Percentiles rank a stretch among this genome's conserved stretches.
Evolutionary conservation across 2,797 vertebrate genomes (phyloP).

Genomic region (Perodicticus potto): DNA sequence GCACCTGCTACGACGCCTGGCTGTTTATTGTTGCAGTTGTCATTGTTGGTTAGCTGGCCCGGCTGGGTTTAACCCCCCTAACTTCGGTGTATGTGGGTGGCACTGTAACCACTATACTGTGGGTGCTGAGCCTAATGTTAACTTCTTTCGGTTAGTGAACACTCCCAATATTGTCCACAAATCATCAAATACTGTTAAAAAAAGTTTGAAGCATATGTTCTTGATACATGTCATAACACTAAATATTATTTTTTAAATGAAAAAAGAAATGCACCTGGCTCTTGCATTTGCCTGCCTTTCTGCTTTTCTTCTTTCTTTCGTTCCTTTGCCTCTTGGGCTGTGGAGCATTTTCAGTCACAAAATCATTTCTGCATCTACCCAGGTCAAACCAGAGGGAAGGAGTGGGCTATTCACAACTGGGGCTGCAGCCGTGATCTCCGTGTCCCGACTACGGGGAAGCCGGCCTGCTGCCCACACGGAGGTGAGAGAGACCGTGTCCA

Average conservation of each 20-base stretch:
- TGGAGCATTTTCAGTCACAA: neutral
- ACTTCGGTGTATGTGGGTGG: no score
- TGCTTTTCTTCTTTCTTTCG: neutral
- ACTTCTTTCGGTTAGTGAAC: neutral
- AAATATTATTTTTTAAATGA: neutral
- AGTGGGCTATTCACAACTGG: neutral
- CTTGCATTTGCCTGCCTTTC: no score
- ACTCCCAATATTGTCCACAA: neutral
- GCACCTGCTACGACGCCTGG: rapidly evolving
- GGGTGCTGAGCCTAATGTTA: neutral
- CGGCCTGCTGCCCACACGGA: no score
- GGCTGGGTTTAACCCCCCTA: no score
- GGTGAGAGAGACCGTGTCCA: no score
- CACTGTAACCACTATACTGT: no score
- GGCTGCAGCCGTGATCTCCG: neutral
- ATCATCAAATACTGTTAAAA: neutral
- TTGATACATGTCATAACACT: neutral
- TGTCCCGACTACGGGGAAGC: neutral
- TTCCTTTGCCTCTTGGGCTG: neutral
- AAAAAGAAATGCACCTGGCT: neutral
- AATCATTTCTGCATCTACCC: neutral
- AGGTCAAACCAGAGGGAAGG: neutral
- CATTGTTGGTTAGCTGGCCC: no score
- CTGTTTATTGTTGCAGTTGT: no score
- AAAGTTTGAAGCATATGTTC: neutral